A percentile compares a stretch with the other conserved stretches of the same genome.
Evolutionary conservation across 2,888 invertebrate genomes (phyloP).

Genomic region (Lingula anatina): DNA sequence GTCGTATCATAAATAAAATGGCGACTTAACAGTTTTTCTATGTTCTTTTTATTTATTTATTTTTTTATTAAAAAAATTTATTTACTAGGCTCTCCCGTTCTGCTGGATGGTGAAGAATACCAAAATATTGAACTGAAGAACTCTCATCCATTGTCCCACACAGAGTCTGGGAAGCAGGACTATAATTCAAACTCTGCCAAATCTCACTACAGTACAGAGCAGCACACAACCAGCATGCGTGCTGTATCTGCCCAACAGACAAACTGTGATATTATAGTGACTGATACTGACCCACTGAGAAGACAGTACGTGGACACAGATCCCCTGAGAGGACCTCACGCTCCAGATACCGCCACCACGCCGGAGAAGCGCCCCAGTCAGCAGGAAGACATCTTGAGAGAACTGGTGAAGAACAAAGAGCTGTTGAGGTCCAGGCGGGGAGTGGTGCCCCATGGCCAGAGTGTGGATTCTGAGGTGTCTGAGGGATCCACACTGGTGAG

Average conservation of each 20-base stretch:
- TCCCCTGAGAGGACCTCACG: slow-evolving; percentile 6
- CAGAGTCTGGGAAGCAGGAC: no score
- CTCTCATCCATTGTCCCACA: not conserved
- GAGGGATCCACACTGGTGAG: slow-evolving; percentile 54
- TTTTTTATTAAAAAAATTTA: no score
- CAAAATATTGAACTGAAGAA: slow-evolving; percentile 39
- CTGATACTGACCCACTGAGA: slow-evolving; percentile 19
- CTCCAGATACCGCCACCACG: slow-evolving; percentile 52
- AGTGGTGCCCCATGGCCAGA: slow-evolving; percentile 44
- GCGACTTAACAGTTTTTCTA: no score
- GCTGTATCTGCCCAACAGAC: slow-evolving; percentile 10
- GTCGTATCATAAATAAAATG: no score
- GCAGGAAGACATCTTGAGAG: slow-evolving; percentile 94
- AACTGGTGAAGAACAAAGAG: slow-evolving; percentile 87
- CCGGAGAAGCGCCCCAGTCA: no score
- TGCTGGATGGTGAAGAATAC: slow-evolving; percentile 51
- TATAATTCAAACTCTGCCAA: no score
- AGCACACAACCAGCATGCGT: slow-evolving; percentile 1
- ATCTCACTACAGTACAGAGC: not conserved
- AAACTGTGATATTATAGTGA: slow-evolving; percentile 35
- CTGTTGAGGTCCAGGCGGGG: slow-evolving; percentile 58
- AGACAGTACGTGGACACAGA: not conserved
- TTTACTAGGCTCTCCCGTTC: slow-evolving; percentile 51
- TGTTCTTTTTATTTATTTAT: no score
- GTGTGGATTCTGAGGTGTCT: slow-evolving; percentile 86